Percentiles rank a stretch among this genome's conserved stretches.
phyloP scores from a whole-genome alignment of 2,113 vertebrate species.

The Spermophilus dauricus region DNA sequence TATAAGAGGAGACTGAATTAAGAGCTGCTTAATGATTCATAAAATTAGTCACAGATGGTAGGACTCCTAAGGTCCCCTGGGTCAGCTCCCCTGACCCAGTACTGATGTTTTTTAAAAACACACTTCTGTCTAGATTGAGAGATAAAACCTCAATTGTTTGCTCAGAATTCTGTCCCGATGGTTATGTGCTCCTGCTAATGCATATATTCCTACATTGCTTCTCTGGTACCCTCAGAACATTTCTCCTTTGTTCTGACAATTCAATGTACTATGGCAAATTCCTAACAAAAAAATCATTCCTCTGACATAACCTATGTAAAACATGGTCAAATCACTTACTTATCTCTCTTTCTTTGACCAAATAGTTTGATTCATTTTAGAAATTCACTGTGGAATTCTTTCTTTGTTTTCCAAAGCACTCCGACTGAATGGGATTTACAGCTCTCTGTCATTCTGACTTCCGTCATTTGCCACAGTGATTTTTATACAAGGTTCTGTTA shows the following conservation, averaged over 20 bases:
- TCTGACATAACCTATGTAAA: background rate
- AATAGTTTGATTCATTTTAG: background rate
- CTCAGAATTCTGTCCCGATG: background rate
- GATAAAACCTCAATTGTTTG: conserved; percentile 37
- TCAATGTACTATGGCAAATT: background rate
- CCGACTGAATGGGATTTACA: background rate
- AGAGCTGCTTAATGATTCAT: conserved; percentile 48
- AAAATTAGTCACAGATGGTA: conserved; percentile 60
- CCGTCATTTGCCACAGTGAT: background rate
- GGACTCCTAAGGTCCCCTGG: background rate
- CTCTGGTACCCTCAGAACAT: background rate
- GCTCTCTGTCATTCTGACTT: conserved; percentile 3
- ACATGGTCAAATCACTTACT: background rate
- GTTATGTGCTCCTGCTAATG: background rate
- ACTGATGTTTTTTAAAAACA: background rate
- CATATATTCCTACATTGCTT: background rate
- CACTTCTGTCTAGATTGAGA: background rate
- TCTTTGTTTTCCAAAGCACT: conserved; percentile 42
- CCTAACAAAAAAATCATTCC: background rate
- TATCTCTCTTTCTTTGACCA: background rate
- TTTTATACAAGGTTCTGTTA: background rate
- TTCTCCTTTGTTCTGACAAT: background rate
- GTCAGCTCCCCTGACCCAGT: conserved; percentile 4
- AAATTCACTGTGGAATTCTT: conserved; percentile 20
- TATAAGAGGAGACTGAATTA: background rate